phyloP scores from a whole-genome alignment of 2,797 vertebrate species.

The Hemibagrus guttatus region DNA sequence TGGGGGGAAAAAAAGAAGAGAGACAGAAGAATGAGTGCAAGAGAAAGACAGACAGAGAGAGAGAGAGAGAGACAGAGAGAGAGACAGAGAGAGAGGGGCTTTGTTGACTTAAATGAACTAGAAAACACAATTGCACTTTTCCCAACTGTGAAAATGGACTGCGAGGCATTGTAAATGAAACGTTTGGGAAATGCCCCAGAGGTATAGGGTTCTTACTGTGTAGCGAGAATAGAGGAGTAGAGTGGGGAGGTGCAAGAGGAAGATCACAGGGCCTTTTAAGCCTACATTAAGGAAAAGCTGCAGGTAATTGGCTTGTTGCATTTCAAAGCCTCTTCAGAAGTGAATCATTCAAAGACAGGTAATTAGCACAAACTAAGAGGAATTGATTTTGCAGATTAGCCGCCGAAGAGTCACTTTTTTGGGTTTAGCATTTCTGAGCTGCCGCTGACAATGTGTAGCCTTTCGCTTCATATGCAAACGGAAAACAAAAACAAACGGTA shows the following conservation, averaged over 20 bases:
- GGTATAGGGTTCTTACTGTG: constrained; percentile 75
- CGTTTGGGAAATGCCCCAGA: constrained; percentile 74
- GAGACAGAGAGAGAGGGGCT: constrained; percentile 51
- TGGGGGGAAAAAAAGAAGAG: constrained; percentile 9
- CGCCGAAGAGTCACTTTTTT: constrained; percentile 24
- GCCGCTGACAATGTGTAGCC: background rate
- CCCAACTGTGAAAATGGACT: constrained; percentile 80
- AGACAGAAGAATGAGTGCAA: constrained; percentile 60
- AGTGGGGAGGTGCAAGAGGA: constrained; percentile 67
- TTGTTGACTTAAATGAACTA: constrained; percentile 79
- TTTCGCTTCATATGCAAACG: constrained; percentile 26
- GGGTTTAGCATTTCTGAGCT: constrained; percentile 17
- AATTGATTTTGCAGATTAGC: constrained; percentile 58
- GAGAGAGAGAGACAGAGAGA: constrained; percentile 18
- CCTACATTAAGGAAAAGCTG: constrained; percentile 61
- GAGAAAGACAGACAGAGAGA: constrained; percentile 26
- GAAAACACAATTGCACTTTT: constrained; percentile 82
- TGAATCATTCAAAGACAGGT: constrained; percentile 58
- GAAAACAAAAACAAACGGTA: constrained; percentile 22
- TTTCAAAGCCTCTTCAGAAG: constrained; percentile 65
- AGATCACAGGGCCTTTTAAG: constrained; percentile 60
- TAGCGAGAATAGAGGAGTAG: constrained; percentile 65
- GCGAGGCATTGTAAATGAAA: constrained; percentile 80
- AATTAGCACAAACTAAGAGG: constrained; percentile 59
- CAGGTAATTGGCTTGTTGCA: constrained; percentile 73